Evolutionary conservation across 2,888 invertebrate genomes (phyloP), one percentile per base, ranked within the genome.

Genomic region (Aleiodes testaceus): DNA sequence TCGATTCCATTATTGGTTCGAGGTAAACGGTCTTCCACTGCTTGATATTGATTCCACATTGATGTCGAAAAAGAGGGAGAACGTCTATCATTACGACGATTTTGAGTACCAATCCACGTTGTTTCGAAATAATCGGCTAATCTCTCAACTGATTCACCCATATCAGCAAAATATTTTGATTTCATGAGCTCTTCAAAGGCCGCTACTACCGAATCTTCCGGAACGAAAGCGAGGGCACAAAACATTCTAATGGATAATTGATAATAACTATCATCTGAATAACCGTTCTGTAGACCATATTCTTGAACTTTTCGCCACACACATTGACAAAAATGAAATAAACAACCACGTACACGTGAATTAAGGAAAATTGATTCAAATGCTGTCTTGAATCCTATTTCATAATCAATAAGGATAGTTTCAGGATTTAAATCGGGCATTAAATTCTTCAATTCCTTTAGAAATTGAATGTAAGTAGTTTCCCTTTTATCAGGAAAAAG

Each of bases 41-140:
- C 67, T 16, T 63, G 18, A 53, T 64, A 64, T 36, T 44, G 63
- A 63, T 73, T 73, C 73, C 70, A 73, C 9, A 55, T 16, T 49
- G 53, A 50, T 16, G 65, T 68, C 12, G 52, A 14, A 26, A 64
- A 69, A n/a, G 22, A 14, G 12, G 73, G 67, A 50, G 12, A 11
- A n/a, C 45, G 45, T 18, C 55, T n/a, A 63, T 53, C 20, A 20
- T 63, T 26, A 18, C 14, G 11, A 16, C 42, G 14, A 12, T 26
- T 49, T 44, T 7, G 16, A n/a, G n/a, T 36, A 1, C 70, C 70
- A n/a, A 70, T 50, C 65, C 70, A 66, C 16, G 70, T 70, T 1
- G n/a, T 16, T 47, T 68, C 65, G 53, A 64, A 72, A 50, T 72
- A 72, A 26, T 64, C 44, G 3, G 63, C 7, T 12, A 68, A 44